Evolutionary conservation across 2,113 vertebrate species (phyloP).

Genomic region (Crypturellus undulatus): DNA sequence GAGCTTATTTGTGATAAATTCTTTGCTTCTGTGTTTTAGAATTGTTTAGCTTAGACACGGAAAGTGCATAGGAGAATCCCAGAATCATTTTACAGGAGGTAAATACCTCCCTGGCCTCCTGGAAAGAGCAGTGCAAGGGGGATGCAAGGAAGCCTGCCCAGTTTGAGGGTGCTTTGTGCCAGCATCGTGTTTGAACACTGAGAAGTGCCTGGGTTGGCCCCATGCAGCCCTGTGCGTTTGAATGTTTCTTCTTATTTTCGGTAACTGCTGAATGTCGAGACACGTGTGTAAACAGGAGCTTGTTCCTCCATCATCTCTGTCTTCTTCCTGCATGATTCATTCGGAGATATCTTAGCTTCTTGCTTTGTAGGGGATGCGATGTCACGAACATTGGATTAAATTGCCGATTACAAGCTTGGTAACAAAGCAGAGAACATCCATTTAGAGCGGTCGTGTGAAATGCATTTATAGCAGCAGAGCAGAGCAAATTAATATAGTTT

Average conservation of each 20-base stretch:
- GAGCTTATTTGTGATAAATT: not conserved
- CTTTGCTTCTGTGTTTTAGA: not conserved
- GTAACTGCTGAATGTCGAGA: not conserved
- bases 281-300: not conserved
- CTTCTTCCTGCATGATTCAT: not conserved
- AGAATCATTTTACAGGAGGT: not conserved
- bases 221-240: not conserved
- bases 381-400: not conserved
- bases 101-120: fast-evolving
- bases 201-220: not conserved
- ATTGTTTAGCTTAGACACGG: not conserved
- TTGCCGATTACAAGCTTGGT: not conserved
- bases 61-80: not conserved
- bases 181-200: fast-evolving
- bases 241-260: not conserved
- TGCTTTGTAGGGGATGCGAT: not conserved
- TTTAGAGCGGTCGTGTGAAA: not conserved
- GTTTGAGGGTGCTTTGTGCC: fast-evolving
- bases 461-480: no score
- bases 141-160: fast-evolving
- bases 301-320: not conserved
- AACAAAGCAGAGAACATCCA: not conserved
- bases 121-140: no score
- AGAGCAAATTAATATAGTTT: not conserved
- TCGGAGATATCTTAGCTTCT: not conserved